Conservation (phyloP, 2,888 invertebrate genomes). For the Celastrina argiolus region DNA sequence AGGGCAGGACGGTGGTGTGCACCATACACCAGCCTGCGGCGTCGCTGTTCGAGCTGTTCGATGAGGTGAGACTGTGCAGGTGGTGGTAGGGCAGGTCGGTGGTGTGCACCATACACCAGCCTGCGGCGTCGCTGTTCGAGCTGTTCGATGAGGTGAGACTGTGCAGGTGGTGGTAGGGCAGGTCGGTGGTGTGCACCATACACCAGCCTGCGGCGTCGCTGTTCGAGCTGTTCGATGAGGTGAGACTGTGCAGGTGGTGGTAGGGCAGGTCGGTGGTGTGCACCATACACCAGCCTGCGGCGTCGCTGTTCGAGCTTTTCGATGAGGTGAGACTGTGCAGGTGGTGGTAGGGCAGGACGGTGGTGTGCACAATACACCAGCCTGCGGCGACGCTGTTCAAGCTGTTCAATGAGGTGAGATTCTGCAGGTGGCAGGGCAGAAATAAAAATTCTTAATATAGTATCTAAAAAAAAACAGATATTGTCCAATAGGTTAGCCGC, state of each 20-base stretch:
- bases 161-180: too few species aligned
- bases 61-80: conserved; percentile 76
- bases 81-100: conserved; percentile 82
- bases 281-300: too few species aligned
- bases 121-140: conserved; percentile 81
- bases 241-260: too few species aligned
- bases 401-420: conserved; percentile 79
- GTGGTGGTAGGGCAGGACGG: conserved; percentile 81
- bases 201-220: conserved; percentile 84
- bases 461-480: too few species aligned
- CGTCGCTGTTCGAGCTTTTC: too few species aligned
- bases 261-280: too few species aligned
- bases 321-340: too few species aligned
- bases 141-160: conserved; percentile 79
- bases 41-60: conserved; percentile 79
- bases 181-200: conserved; percentile 84
- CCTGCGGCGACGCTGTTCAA: conserved; percentile 82
- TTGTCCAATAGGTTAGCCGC: too few species aligned
- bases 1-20: conserved; percentile 83
- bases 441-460: too few species aligned
- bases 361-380: conserved; percentile 85
- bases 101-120: conserved; percentile 85
- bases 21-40: conserved; percentile 85
- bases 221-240: conserved; percentile 80
- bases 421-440: conserved; percentile 80